These are phyloP conservation scores for Nezara viridula DNA, from an alignment of 2,888 invertebrate species.

Conservation along the genomic window DNA sequence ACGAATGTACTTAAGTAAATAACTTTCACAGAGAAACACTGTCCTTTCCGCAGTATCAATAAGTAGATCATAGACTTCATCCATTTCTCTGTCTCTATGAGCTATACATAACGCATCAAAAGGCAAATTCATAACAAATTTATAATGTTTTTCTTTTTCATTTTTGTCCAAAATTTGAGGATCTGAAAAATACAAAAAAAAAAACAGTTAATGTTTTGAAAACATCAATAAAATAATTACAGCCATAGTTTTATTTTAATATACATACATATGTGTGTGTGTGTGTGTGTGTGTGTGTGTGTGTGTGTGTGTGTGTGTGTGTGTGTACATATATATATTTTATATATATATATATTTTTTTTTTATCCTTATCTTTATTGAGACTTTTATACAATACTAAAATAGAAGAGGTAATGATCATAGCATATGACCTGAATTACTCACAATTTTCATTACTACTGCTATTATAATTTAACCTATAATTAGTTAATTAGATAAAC, in stretches of 20 bases:
- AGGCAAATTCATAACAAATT: slow-evolving; percentile 55
- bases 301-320: no score
- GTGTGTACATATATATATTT: no score
- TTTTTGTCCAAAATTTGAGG: slow-evolving; percentile 31
- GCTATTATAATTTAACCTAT: background rate
- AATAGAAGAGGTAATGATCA: background rate
- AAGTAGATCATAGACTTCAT: slow-evolving; percentile 79
- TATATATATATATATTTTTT: background rate
- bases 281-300: no score
- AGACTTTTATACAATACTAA: no score
- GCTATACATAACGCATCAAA: slow-evolving; percentile 82
- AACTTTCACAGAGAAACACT: slow-evolving; percentile 77
- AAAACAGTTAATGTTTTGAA: background rate
- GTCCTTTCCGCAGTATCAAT: slow-evolving; percentile 83
- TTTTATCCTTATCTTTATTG: background rate
- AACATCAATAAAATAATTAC: background rate
- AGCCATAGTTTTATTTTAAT: background rate
- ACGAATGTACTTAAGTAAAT: slow-evolving; percentile 74
- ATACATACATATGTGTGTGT: no score
- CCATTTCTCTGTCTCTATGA: slow-evolving; percentile 75
- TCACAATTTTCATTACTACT: background rate
- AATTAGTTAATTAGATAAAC: background rate
- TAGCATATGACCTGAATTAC: background rate
- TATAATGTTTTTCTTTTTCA: slow-evolving; percentile 32
- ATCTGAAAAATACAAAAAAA: slow-evolving; percentile 1